Evolutionary conservation across 1,140 invertebrate species (phyloP), one percentile per base, ranked within the genome.

Genomic region (Acromyrmex heyeri): DNA sequence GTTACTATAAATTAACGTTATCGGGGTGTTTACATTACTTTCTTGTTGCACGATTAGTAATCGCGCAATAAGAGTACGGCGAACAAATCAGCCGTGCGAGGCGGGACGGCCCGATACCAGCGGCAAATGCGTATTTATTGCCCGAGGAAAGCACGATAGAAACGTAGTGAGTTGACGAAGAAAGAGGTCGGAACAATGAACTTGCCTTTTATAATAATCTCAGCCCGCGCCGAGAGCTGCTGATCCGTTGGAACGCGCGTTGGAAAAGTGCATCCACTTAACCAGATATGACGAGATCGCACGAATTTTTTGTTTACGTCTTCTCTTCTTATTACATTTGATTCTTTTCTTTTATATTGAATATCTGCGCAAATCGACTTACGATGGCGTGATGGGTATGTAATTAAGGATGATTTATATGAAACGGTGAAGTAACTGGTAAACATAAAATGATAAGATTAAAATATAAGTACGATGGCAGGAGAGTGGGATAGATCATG

Each of bases 41-140:
- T 93, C 93, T 93, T 92, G 91, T 93, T 92, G 91, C 89, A 73
- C 88, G 92, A 94, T 94, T 94, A 93, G 90, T 87, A 93, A 93
- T 93, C 93, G 91, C 79, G 88, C 91, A 91, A 93, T 90, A 92
- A 92, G 92, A 91, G 89, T 78, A 86, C 61, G 82, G 70, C 81
- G 89, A 93, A 90, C 89, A 90, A 92, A 92, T 92, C 91, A 86
- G 76, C 90, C 65, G 65, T 61, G 44, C 75, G 85, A 83, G 87
- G 75, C 90, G 67, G 64, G 76, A 69, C 73, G 78, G 48, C 30
- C 76, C 86, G 86, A 88, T 88, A 91, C 62, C 88, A 86, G 86
- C 91, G 53, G 77, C 86, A 62, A 86, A 87, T 76, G 79, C 89
- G 89, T 92, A 92, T 92, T 91, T 91, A 92, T 90, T 88, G 87